Base-by-base conservation (phyloP, 2,888 invertebrate species). In the Phalangium opilio region DNA sequence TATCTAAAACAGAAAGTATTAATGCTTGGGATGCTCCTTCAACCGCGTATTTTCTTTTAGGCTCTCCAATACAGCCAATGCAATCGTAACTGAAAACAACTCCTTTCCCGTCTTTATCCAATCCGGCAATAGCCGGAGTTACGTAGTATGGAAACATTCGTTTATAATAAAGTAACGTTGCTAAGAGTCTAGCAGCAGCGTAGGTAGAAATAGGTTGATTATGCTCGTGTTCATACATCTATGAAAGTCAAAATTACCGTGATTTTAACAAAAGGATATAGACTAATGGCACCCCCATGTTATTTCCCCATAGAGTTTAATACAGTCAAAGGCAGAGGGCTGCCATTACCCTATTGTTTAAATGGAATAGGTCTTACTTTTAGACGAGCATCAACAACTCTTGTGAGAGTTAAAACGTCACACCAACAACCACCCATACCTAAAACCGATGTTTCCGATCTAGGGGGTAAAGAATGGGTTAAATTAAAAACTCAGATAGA, bases 91-190 rank as follows among this genome's bases (percentile, higher is more conserved):
- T 85, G 70, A 81, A 98, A 7, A 98, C 83, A 58, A 83, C 83
- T 8, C 98, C 98, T 63, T 85, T 83, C 69, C 73, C 96, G 53
- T 93, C 80, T 27, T 77, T 77, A 68, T 96, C 93, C 45, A 98
- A 45, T 0, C 98, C 98, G 44, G 86, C 96, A 46, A 99, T 69
- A 41, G 96, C 78, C 63, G 93, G 95, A 21, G 87, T 85, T 18
- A 95, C 83, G 63, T 95, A 98, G 67, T 95, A 96, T 0, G 98
- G 98, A 69, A 99, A 99, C 70, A 99, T 98, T 48, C 98, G 77
- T 60, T 89, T 85, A 66, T 90, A 84, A 61, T 98, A 98, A 58
- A 99, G 73, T 73, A 91, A 81, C 3, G 89, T 91, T 1, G 95
- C 86, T 14, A 98, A 69, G 84, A 98, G 84, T 68, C 96, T 93